Percentiles rank a stretch among this genome's conserved stretches.
Evolutionary conservation across 2,113 vertebrate genomes (phyloP).

Genomic region (Polypterus senegalus): DNA sequence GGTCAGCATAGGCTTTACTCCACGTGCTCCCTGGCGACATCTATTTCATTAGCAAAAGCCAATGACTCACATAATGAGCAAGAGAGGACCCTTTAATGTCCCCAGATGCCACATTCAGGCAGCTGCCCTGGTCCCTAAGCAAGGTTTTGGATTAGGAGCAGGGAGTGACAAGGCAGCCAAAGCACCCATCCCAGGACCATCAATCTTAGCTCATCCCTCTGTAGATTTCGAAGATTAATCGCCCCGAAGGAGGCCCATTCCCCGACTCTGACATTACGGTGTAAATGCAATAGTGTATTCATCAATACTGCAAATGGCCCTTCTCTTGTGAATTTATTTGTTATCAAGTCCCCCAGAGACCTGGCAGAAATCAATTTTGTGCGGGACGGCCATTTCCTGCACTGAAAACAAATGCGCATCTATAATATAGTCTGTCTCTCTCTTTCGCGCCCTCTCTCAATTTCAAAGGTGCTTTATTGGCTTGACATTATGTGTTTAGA

Average conservation of each 20-base stretch:
- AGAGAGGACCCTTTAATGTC: slow-evolving; percentile 28
- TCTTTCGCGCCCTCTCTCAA: slow-evolving; percentile 6
- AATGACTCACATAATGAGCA: slow-evolving; percentile 45
- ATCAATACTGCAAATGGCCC: slow-evolving; percentile 55
- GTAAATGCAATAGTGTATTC: slow-evolving; percentile 52
- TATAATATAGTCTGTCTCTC: slow-evolving; percentile 40
- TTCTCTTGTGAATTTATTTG: slow-evolving; percentile 54
- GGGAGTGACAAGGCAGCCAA: too few species aligned
- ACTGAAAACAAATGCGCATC: slow-evolving; percentile 55
- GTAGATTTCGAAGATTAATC: slow-evolving; percentile 45
- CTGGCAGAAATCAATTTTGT: slow-evolving; percentile 37
- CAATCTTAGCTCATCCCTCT: slow-evolving; percentile 34
- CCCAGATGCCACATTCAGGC: slow-evolving; percentile 1
- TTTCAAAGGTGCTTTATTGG: background rate
- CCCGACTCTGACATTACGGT: slow-evolving; percentile 47
- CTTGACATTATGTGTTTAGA: too few species aligned
- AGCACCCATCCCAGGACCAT: slow-evolving; percentile 22
- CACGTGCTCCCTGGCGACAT: slow-evolving; percentile 34
- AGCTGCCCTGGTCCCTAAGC: background rate
- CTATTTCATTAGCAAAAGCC: slow-evolving; percentile 37
- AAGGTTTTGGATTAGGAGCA: too few species aligned
- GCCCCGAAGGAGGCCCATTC: slow-evolving; percentile 34
- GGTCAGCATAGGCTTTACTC: background rate
- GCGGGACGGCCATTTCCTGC: slow-evolving; percentile 37
- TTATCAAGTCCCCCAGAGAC: slow-evolving; percentile 44